Base-by-base conservation (phyloP, 2,113 vertebrate species). In the Pseudorhombus dupliciocellatus region DNA sequence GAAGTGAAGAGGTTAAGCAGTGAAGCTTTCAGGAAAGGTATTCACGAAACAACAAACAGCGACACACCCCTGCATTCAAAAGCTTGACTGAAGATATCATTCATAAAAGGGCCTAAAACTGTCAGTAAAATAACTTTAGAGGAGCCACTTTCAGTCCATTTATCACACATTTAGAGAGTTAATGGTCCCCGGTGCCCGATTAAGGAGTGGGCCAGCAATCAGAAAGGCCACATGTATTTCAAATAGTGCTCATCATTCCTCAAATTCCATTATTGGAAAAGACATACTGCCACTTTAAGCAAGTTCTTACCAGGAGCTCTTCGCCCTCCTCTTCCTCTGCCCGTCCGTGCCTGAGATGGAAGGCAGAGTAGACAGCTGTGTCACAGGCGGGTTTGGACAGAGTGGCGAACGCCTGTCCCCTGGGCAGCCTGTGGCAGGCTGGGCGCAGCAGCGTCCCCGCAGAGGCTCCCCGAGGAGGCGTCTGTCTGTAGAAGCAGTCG, bases 401-500 rank as follows among this genome's bases (percentile, higher is more conserved):
- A 28, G 89, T 88, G 67, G 92, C 90, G 6, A 93, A 91, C 12
- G 80, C n/a, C 68, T 60, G 83, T 67, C 91, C 92, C 14, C 73
- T 77, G 0, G 83, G 89, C 77, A 87, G 77, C 24, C 34, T 72
- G 89, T 93, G 91, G 86, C 93, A 94, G 58, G 56, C 62, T 51
- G 65, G 79, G 70, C 24, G 74, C 79, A 89, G 84, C 71, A 55
- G 84, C 6, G 46, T 66, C 59, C 59, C 77, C 20, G 75, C 73
- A 18, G 86, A 73, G 51, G 68, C 72, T 62, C 78, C 81, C 70
- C 0, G 62, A 46, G 93, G 92, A 60, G 89, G 87, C 1, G 60
- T 87, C 84, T 87, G 90, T 78, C 59, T 88, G 88, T 91, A 90
- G 87, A 94, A 94, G 75, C 85, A 90, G 55, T 77, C 74, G 58